Base-by-base conservation (phyloP, 2,113 vertebrate species). In the Phainopepla nitens region DNA sequence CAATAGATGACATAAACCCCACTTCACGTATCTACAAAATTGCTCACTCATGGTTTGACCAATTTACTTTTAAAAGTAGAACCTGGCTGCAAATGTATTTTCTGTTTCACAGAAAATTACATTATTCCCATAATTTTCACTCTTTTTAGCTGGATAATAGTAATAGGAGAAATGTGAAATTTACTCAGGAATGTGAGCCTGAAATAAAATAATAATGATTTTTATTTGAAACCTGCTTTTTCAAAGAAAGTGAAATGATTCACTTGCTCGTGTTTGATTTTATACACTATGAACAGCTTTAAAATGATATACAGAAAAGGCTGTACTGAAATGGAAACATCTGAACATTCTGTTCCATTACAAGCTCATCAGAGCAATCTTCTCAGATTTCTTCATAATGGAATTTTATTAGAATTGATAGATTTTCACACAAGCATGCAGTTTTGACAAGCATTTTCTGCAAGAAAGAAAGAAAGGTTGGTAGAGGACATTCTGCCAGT, bases 401-500 rank as follows among this genome's bases (percentile, higher is more conserved):
- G 87, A 90, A 73, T 79, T 95, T 95, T 89, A 89, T 94, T 94
- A 77, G 60, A 91, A 84, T 81, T 70, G 83, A 87, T 83, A 81
- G 45, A 77, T 93, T 95, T 95, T 95, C 77, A 87, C 33, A 77
- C 23, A 87, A 57, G 25, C 51, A 78, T 81, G 39, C 22, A 61
- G 29, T 89, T 84, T 89, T 73, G 60, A 91, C 72, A 92, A 87
- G 50, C 11, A 29, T 86, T 81, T 94, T 83, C 65, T 86, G 50
- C 57, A 82, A 82, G 51, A 61, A 76, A 65, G 35, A 50, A 70
- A 66, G 44, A 44, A 64, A 72, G 23, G 20, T 31, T 75, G n/a
- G 58, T 80, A 92, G 41, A 86, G 58, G 68, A 80, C 72, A 83
- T 92, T 58, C 20, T 89, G 13, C 17, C 54, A 65, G 7, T 16